phyloP scores from a whole-genome alignment of 53 echinoderm and acorn worm genomes.

The Hippasteria phrygiana region DNA sequence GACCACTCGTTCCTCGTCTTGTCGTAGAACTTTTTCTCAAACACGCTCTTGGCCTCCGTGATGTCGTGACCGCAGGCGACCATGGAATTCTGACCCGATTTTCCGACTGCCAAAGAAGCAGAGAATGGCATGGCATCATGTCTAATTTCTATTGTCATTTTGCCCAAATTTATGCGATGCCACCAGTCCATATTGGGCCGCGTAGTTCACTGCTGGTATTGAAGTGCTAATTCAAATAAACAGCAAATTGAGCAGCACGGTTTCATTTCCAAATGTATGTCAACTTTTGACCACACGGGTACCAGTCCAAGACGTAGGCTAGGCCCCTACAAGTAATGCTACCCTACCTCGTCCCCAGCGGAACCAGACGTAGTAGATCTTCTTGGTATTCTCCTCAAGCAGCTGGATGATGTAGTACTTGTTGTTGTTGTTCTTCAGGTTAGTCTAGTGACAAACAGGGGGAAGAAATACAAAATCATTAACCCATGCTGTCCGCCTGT shows the following conservation, averaged over 20 bases:
- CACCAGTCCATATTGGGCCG: too few species aligned
- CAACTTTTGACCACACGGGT: neutral
- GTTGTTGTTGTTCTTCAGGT: slow-evolving; percentile 95
- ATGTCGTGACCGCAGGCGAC: slow-evolving; percentile 84
- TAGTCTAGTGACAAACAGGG: slow-evolving; percentile 78
- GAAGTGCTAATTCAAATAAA: too few species aligned
- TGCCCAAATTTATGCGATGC: neutral
- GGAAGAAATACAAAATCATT: neutral
- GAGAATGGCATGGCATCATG: too few species aligned
- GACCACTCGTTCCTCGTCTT: slow-evolving; percentile 97
- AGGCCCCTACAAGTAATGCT: neutral
- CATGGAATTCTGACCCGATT: slow-evolving; percentile 83
- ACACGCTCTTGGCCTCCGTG: slow-evolving; percentile 83
- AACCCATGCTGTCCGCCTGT: too few species aligned
- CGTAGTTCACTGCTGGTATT: too few species aligned
- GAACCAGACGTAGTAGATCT: slow-evolving; percentile 71
- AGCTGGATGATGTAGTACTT: slow-evolving; percentile 95
- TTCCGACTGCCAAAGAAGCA: slow-evolving; percentile 85
- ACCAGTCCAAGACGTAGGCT: too few species aligned
- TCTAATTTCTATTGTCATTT: too few species aligned
- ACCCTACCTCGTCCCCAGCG: slow-evolving; percentile 66
- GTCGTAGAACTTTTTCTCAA: slow-evolving; percentile 96
- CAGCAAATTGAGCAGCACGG: too few species aligned
- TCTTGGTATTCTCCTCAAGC: slow-evolving; percentile 78
- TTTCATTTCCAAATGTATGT: too few species aligned